Conservation (phyloP, 2,888 invertebrate species). For the Himalopsyche tibetana region DNA sequence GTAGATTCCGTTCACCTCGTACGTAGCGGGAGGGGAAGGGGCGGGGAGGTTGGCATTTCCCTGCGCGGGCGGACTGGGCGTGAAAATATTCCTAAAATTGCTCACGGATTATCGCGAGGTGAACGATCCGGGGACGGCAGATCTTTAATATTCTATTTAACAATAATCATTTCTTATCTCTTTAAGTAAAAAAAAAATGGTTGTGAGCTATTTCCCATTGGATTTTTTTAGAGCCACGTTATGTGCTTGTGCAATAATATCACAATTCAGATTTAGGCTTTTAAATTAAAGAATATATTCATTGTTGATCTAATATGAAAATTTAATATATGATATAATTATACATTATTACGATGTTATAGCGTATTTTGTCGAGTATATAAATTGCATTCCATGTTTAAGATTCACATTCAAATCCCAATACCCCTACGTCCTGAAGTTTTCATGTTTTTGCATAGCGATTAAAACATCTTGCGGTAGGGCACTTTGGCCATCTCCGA, state of each 20-base stretch:
- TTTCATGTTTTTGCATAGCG: conserved; percentile 55
- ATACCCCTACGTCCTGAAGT: conserved; percentile 51
- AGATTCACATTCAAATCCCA: conserved; percentile 68
- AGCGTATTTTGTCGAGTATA: conserved; percentile 66
- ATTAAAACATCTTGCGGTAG: conserved; percentile 47
- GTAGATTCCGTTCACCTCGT: conserved; percentile 7
- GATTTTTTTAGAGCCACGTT: conserved; percentile 75
- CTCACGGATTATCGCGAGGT: conserved; percentile 36
- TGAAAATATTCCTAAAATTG: conserved; percentile 46
- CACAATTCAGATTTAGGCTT: conserved; percentile 79
- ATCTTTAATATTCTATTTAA: conserved; percentile 62
- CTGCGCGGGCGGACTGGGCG: background rate
- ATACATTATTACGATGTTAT: conserved; percentile 79
- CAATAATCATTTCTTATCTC: conserved; percentile 67
- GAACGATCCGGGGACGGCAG: conserved; percentile 44
- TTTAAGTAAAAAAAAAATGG: conserved; percentile 73
- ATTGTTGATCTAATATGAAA: conserved; percentile 81
- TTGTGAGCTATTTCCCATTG: conserved; percentile 78
- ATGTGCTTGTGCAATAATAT: conserved; percentile 80
- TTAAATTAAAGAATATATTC: conserved; percentile 81
- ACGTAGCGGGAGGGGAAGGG: background rate
- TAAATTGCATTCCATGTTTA: conserved; percentile 78
- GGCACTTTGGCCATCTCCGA: conserved; percentile 61
- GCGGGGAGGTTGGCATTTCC: background rate
- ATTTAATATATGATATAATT: conserved; percentile 80